These are phyloP conservation scores for Heliothis subflexa DNA, from an alignment of 1,140 invertebrate species.

Conservation along the genomic window DNA sequence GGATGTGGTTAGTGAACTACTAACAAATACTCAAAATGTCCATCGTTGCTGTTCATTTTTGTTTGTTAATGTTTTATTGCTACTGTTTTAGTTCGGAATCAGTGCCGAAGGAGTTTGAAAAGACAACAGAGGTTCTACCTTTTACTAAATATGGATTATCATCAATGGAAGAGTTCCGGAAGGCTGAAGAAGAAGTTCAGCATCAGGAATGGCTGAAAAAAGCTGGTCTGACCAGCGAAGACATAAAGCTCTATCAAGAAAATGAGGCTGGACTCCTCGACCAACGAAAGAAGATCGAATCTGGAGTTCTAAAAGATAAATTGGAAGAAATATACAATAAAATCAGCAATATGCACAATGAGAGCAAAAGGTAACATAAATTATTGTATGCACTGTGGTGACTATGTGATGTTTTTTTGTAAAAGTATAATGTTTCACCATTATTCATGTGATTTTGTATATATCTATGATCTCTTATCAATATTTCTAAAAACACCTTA, in stretches of 20 bases:
- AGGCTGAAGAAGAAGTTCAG: slow-evolving; percentile 71
- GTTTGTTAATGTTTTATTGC: not conserved
- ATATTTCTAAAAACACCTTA: no score
- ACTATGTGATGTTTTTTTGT: not conserved
- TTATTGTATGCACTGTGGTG: slow-evolving; percentile 2
- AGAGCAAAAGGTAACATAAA: slow-evolving; percentile 59
- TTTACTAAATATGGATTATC: slow-evolving; percentile 78
- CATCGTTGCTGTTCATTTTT: no score
- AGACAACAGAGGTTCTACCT: slow-evolving; percentile 76
- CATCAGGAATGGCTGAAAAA: slow-evolving; percentile 76
- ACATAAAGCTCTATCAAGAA: slow-evolving; percentile 77
- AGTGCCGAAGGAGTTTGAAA: slow-evolving; percentile 77
- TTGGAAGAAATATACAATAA: slow-evolving; percentile 72
- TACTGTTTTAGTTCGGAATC: slow-evolving; percentile 67
- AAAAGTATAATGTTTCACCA: not conserved
- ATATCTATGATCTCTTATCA: no score
- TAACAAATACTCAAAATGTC: not conserved
- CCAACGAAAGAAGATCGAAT: slow-evolving; percentile 70
- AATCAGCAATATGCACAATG: slow-evolving; percentile 67
- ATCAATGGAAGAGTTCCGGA: slow-evolving; percentile 69
- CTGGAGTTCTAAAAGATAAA: slow-evolving; percentile 64
- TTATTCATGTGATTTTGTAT: no score
- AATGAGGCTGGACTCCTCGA: slow-evolving; percentile 73
- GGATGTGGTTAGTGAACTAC: slow-evolving; percentile 29
- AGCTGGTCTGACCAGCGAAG: slow-evolving; percentile 73